phyloP scores from a whole-genome alignment of 2,888 invertebrate species.

The Metacarcinus magister region DNA sequence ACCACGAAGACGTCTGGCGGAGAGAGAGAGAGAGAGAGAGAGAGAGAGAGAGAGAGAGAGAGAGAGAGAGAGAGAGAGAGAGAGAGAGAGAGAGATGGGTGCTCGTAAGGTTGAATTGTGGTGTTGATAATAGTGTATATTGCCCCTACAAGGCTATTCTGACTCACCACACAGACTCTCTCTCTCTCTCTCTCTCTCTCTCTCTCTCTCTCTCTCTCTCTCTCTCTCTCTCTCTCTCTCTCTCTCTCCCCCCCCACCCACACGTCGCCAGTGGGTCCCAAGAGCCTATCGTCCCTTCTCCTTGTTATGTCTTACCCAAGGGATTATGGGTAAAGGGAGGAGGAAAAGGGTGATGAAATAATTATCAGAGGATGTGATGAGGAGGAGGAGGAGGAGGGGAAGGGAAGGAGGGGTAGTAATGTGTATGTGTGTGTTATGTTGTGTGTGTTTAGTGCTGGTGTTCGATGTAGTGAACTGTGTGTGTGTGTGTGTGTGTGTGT shows the following conservation, averaged over 20 bases:
- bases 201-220: constrained; percentile 46
- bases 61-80: constrained; percentile 52
- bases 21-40: constrained; percentile 56
- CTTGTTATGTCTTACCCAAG: neutral
- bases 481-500: no score
- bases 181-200: constrained; percentile 63
- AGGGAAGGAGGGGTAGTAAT: neutral
- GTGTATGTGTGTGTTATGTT: neutral
- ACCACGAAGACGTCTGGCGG: neutral
- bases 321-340: neutral
- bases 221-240: constrained; percentile 13
- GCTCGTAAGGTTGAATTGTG: neutral
- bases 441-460: neutral
- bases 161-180: neutral
- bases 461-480: no score
- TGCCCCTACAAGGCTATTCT: neutral
- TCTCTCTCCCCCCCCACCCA: constrained; percentile 23
- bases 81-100: constrained; percentile 36
- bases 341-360: neutral
- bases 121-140: neutral
- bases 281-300: neutral
- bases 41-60: constrained; percentile 57
- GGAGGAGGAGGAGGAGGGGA: neutral
- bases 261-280: neutral
- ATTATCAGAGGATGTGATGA: neutral